Base-by-base conservation (phyloP, 2,888 invertebrate species). In the Copidosoma aretas region DNA sequence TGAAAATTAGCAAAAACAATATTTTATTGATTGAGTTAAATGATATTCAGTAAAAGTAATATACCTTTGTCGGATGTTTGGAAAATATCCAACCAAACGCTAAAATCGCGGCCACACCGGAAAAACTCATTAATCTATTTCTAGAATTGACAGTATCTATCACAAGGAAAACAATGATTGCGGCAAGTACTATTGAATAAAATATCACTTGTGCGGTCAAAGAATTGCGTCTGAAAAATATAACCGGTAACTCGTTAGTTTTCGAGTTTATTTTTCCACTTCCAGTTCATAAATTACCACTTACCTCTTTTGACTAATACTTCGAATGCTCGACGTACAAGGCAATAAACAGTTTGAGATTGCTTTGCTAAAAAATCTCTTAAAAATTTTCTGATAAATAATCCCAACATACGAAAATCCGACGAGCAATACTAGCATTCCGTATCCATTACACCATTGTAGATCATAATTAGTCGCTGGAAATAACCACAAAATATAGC, bases 401-500 rank as follows among this genome's bases (percentile, higher is more conserved):
- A 93, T 64, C 61, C 88, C 87, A 74, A 88, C 85, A 73, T 91
- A 91, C 3, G 88, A 80, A 32, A 91, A 85, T 19, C 84, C 81
- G 1, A 89, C 82, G 0, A 93, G 77, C 0, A 93, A 85, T 39
- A 91, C 83, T 0, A 93, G 84, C 80, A 93, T 89, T 52, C 93
- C 93, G 74, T 91, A 90, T 0, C 93, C 93, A 61, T 87, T 80
- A 78, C 93, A 93, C 77, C 81, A 82, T 24, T 79, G 72, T 14
- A 77, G 68, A 8, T 73, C 67, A 59, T 76, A 72, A n/a, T 77
- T 25, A 5, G 15, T 67, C 14, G 70, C 81, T 81, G 53, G 66
- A 73, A 75, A 61, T 49, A 43, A n/a, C n/a, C 39, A 52, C 60
- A 56, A 4, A 56, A 3, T 2, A 15, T 46, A 8, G 4, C 12